A percentile compares a stretch with the other conserved stretches of the same genome.
Evolutionary conservation across 2,888 invertebrate genomes (phyloP).

Genomic region (Leptogaster cylindrica): DNA sequence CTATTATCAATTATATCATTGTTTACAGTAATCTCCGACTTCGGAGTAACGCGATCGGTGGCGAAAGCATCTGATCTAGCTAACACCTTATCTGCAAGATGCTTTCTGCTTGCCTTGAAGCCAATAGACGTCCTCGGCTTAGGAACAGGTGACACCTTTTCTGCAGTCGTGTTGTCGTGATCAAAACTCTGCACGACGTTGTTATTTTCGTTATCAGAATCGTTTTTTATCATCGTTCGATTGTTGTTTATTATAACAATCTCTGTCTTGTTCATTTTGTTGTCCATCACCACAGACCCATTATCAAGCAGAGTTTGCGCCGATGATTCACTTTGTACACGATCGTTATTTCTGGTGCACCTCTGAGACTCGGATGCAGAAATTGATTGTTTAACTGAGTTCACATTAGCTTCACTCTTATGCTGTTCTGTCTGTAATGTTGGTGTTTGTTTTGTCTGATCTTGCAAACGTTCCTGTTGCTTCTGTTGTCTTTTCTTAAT

Average conservation of each 20-base stretch:
- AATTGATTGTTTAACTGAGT: constrained; percentile 37
- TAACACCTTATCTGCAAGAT: constrained; percentile 31
- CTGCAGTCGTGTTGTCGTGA: constrained; percentile 2
- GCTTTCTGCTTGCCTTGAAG: constrained; percentile 6
- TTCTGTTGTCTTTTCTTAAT: constrained; percentile 52
- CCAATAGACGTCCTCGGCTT: constrained; percentile 43
- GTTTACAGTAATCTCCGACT: constrained; percentile 32
- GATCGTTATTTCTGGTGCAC: constrained; percentile 13
- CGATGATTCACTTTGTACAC: constrained; percentile 23
- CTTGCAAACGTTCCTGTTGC: constrained; percentile 51
- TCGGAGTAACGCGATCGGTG: constrained; percentile 31
- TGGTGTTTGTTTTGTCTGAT: constrained; percentile 45
- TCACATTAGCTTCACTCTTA: not conserved
- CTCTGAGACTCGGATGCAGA: constrained; percentile 11
- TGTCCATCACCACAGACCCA: constrained; percentile 38
- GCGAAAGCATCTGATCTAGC: constrained; percentile 51
- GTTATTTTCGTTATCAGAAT: constrained; percentile 40
- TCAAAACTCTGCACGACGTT: constrained; percentile 3
- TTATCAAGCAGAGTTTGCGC: constrained; percentile 14
- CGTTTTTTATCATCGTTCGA: constrained; percentile 15
- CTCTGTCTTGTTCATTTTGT: constrained; percentile 41
- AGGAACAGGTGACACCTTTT: constrained; percentile 43
- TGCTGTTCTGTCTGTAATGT: constrained; percentile 23
- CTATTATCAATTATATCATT: constrained; percentile 36
- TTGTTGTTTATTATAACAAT: constrained; percentile 44